Evolutionary conservation across 2,888 invertebrate species (phyloP).

Genomic region (Drosophila subsilvestris): DNA sequence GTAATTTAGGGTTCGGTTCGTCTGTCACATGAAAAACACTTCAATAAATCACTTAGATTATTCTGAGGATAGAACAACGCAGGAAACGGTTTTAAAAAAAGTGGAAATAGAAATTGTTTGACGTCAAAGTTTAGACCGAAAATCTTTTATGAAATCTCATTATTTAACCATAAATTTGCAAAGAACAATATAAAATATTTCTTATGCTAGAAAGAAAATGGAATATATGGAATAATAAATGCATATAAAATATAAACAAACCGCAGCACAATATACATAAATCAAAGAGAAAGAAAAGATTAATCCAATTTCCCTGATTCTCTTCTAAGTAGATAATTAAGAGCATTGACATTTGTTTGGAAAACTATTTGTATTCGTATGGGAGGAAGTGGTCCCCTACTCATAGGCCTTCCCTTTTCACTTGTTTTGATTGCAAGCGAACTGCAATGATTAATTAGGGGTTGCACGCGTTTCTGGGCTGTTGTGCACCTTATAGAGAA

Average conservation of each 20-base stretch:
- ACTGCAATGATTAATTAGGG: constrained; percentile 38
- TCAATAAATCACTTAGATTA: constrained; percentile 27
- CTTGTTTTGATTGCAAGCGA: constrained; percentile 4
- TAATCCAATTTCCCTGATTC: not conserved
- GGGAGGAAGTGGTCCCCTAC: not conserved
- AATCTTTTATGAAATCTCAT: constrained; percentile 5
- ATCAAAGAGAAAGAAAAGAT: not conserved
- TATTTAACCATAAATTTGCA: not conserved
- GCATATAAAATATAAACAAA: no score
- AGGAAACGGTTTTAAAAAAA: constrained; percentile 14
- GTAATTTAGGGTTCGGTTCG: not conserved
- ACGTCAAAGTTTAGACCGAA: constrained; percentile 23
- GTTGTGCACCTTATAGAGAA: constrained; percentile 3
- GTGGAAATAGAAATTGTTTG: constrained; percentile 8
- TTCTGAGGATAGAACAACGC: constrained; percentile 1
- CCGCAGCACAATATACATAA: not conserved
- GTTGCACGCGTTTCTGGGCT: constrained; percentile 34
- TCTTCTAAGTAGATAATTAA: not conserved
- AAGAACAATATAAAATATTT: not conserved
- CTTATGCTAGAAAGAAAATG: not conserved
- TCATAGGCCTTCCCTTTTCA: constrained; percentile 1
- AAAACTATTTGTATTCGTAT: not conserved
- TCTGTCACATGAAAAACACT: constrained; percentile 8
- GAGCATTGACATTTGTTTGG: not conserved
- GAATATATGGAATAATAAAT: not conserved